Base-by-base conservation (phyloP, 2,888 invertebrate genomes). In the Axea sp. region DNA sequence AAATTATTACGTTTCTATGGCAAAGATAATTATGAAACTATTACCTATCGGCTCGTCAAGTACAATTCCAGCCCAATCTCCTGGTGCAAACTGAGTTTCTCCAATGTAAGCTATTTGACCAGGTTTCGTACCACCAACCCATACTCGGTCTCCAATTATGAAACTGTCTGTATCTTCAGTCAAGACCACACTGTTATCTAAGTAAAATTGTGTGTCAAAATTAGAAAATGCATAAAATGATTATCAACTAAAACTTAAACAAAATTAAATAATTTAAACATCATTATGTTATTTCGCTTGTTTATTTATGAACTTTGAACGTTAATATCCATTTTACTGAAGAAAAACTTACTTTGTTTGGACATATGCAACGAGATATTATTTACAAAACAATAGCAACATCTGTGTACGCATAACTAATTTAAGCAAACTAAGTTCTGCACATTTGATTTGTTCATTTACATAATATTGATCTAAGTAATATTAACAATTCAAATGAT, bases 51-150 rank as follows among this genome's bases (percentile, higher is more conserved):
- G 93, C 80, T 97, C 96, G 88, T 98, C 98, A 78, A 99, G 92
- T 72, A 97, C 98, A 69, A 99, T 93, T 45, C 98, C 99, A 43
- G 97, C 98, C 98, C 98, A 99, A 77, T 98, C 96, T 69, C 99
- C 99, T 11, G 97, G 96, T 8, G 98, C 98, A 89, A 99, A 98
- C 87, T 97, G 96, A 49, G 98, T 97, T 84, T 96, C 96, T 19
- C 98, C 97, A 60, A 97, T 94, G 88, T 95, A 98, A 30, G 97
- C 96, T 79, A 99, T 95, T 84, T 94, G 93, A 24, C 98, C 98
- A 1, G 96, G 92, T 86, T 98, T 97, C 51, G 92, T 92, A 59
- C 96, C 96, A 80, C 96, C 95, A 75, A 97, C 97, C 95, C 95
- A 98, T 77, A 98, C 96, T 75, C 94, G 91, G 86, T 98, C 96